Base-by-base conservation (phyloP, 2,113 vertebrate genomes). In the Sander vitreus region DNA sequence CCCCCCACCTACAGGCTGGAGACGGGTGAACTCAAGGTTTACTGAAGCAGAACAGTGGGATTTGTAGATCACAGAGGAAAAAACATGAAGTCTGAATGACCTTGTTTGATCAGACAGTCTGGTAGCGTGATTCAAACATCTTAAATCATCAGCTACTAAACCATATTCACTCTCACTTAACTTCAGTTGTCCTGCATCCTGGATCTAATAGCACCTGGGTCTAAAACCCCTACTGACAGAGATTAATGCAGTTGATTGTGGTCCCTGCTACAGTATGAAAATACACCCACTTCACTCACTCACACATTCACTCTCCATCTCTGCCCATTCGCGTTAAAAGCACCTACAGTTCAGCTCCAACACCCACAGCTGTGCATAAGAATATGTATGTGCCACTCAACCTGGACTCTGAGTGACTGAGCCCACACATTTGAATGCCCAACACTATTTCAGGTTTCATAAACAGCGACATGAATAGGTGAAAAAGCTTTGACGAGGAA, bases 301-400 rank as follows among this genome's bases (percentile, higher is more conserved):
- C 83, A 53, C 81, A 53, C 54, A 7, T 53, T 78, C 50, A n/a
- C 80, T 73, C 84, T 55, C 59, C 27, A 21, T 69, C 78, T 71
- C 67, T 82, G 71, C 74, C 50, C 55, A 72, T 60, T 88, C 85
- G 63, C 25, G 11, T 69, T 90, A 91, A 92, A 93, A 93, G 91
- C 91, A 73, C 83, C 89, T 80, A 33, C 58, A 80, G 83, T 84
- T 89, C 88, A 72, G 72, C 84, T 84, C 84, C 67, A 11, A 88
- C 94, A 89, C 92, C 91, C 92, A 93, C 93, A 75, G 50, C 80
- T 45, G 81, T 66, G 82, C 69, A 73, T 11, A 74, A 45, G 76
- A 92, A 87, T 58, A 78, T 71, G 25, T 66, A 63, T 93, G 92
- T 90, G 90, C 80, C 85, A 89, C 90, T 94, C 91, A 84, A 84